Percentiles rank a stretch among this genome's conserved stretches.
These are phyloP conservation scores for Rynchops niger DNA, from an alignment of 2,113 vertebrate species.

Conservation along the genomic window DNA sequence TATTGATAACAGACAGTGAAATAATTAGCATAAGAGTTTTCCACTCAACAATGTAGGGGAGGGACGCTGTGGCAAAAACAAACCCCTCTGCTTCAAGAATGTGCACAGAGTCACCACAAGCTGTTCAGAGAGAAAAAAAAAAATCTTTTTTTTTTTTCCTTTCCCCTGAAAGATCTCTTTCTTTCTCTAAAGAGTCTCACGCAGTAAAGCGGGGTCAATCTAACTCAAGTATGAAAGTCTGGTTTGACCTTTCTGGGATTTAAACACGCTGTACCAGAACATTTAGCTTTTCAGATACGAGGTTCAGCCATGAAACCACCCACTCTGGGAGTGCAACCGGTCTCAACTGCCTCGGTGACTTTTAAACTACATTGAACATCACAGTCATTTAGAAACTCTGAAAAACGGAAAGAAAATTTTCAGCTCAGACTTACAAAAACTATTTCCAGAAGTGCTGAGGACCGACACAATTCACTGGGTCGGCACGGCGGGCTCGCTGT, in stretches of 20 bases:
- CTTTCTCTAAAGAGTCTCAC: constrained; percentile 17
- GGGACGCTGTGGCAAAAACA: constrained; percentile 31
- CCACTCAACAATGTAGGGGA: constrained; percentile 23
- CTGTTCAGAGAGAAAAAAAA: background rate
- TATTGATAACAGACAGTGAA: constrained; percentile 54
- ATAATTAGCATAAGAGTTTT: constrained; percentile 45
- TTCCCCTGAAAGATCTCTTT: constrained; percentile 45
- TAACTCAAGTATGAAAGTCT: constrained; percentile 49
- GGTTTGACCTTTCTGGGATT: constrained; percentile 57
- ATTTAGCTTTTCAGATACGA: constrained; percentile 27
- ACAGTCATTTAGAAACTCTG: constrained; percentile 51
- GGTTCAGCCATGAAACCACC: constrained; percentile 51
- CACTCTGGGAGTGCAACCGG: constrained; percentile 10
- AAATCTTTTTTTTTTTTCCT: rapidly evolving
- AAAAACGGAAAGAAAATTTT: constrained; percentile 12
- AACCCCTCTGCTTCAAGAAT: constrained; percentile 41
- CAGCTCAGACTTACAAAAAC: constrained; percentile 47
- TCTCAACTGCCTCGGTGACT: constrained; percentile 35
- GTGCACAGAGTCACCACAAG: background rate
- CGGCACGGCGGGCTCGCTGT: background rate
- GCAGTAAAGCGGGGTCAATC: constrained; percentile 40
- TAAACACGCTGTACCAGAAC: constrained; percentile 37
- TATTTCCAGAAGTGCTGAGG: constrained; percentile 38
- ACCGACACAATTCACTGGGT: constrained; percentile 30
- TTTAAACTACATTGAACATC: background rate